Conservation (phyloP, 2,888 invertebrate genomes). For the Oligia strigilis region DNA sequence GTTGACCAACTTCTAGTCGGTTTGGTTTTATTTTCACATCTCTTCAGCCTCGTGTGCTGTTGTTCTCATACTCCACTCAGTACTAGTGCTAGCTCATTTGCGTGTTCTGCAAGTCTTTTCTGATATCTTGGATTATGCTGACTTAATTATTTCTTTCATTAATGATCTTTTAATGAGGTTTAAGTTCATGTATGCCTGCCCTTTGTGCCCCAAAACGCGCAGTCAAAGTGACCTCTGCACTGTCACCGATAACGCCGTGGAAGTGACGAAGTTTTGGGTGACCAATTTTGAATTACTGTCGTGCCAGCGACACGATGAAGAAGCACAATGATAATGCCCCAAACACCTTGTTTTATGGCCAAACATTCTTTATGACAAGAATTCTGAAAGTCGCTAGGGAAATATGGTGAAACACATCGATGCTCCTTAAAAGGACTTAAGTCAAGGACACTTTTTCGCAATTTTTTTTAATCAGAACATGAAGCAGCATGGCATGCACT, state of each 20-base stretch:
- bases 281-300: too few species aligned
- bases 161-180: not conserved
- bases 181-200: too few species aligned
- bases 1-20: too few species aligned
- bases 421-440: not conserved
- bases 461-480: not conserved
- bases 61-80: not conserved
- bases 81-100: not conserved
- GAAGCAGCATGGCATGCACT: not conserved
- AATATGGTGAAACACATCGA: not conserved
- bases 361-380: not conserved
- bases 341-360: not conserved
- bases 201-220: too few species aligned
- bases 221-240: too few species aligned
- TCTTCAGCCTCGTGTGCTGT: too few species aligned
- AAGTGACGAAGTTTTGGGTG: too few species aligned
- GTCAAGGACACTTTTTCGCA: not conserved
- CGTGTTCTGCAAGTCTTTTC: not conserved
- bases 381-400: too few species aligned
- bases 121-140: not conserved
- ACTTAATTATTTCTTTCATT: not conserved
- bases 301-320: too few species aligned
- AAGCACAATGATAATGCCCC: not conserved
- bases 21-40: too few species aligned
- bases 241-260: too few species aligned